These are phyloP conservation scores for Ypsolopha sequella DNA, from an alignment of 2,888 invertebrate species.

Conservation along the genomic window DNA sequence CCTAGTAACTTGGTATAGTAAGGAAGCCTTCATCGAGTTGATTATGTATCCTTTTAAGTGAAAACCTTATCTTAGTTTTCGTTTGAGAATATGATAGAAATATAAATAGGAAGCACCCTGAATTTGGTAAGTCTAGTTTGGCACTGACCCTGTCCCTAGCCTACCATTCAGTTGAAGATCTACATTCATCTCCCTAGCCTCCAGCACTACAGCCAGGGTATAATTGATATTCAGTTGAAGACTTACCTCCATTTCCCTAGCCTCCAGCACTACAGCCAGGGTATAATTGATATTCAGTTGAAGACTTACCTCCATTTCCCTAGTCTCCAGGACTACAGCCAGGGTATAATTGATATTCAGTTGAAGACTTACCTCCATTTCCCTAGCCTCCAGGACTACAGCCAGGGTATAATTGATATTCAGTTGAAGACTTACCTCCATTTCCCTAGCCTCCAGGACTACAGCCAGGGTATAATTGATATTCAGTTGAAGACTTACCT, in stretches of 20 bases:
- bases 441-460: conserved; percentile 71
- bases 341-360: too few species aligned
- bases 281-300: too few species aligned
- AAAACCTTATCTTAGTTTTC: too few species aligned
- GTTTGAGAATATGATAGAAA: too few species aligned
- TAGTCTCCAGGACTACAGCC: conserved; percentile 71
- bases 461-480: too few species aligned
- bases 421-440: conserved; percentile 61
- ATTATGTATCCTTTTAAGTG: too few species aligned
- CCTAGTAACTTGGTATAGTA: too few species aligned
- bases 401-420: too few species aligned
- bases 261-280: conserved; percentile 72
- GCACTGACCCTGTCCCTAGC: neutral
- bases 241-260: conserved; percentile 71
- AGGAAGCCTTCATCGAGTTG: too few species aligned
- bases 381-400: conserved; percentile 71
- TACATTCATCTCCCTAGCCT: conserved; percentile 74
- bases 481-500: conserved; percentile 60
- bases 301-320: conserved; percentile 69
- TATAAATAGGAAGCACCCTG: too few species aligned
- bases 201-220: conserved; percentile 72
- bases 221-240: too few species aligned
- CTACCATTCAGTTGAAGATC: neutral
- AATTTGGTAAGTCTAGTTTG: too few species aligned
- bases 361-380: conserved; percentile 64